Percentiles rank a stretch among this genome's conserved stretches.
Evolutionary conservation across 2,888 invertebrate genomes (phyloP).

Genomic region (Callimorpha dominula): DNA sequence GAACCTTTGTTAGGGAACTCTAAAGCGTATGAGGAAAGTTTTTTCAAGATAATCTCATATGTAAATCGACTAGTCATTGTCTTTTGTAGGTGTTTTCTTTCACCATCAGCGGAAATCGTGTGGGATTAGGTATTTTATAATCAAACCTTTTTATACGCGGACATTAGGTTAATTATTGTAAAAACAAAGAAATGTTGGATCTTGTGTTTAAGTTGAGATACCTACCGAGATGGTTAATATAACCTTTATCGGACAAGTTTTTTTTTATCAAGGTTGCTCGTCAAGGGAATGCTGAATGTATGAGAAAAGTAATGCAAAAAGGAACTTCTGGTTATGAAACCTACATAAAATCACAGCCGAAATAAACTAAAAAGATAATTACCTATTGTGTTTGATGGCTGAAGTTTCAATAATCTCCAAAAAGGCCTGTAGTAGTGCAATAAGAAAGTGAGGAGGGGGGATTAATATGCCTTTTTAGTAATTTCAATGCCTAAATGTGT

Average conservation of each 20-base stretch:
- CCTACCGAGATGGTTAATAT: constrained; percentile 3
- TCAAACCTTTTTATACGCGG: constrained; percentile 46
- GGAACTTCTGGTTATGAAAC: too few relatives aligned
- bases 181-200: constrained; percentile 30
- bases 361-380: too few relatives aligned
- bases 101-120: constrained; percentile 67
- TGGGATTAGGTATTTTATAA: constrained; percentile 66
- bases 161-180: constrained; percentile 32
- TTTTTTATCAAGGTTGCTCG: neutral
- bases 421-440: too few relatives aligned
- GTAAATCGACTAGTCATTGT: constrained; percentile 83
- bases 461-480: neutral
- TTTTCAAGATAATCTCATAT: constrained; percentile 76
- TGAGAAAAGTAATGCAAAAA: too few relatives aligned
- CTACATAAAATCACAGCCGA: too few relatives aligned
- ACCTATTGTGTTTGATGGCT: too few relatives aligned
- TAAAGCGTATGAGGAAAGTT: constrained; percentile 58
- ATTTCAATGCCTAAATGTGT: neutral
- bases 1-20: constrained; percentile 28
- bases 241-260: neutral
- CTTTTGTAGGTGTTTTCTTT: constrained; percentile 66
- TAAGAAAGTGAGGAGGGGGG: too few relatives aligned
- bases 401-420: too few relatives aligned
- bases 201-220: constrained; percentile 11
- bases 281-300: too few relatives aligned